Percentiles rank a stretch among this genome's conserved stretches.
These are phyloP conservation scores for Ondatra zibethicus DNA, from an alignment of 2,113 vertebrate species.

Conservation along the genomic window DNA sequence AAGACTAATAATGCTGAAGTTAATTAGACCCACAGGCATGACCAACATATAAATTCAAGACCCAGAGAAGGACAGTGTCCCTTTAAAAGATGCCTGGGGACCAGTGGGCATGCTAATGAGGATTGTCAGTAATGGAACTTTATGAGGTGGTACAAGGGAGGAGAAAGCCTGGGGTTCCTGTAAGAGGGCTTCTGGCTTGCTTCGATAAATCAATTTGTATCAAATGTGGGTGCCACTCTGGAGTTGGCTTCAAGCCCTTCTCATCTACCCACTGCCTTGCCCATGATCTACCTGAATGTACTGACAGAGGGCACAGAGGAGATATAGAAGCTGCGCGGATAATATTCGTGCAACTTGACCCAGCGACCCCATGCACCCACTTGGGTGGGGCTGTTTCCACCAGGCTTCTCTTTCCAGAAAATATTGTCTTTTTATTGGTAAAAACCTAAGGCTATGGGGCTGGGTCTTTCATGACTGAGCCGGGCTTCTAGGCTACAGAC, in stretches of 20 bases:
- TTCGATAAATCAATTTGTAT: slow-evolving; percentile 89
- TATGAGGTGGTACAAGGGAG: slow-evolving; percentile 85
- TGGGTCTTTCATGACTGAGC: slow-evolving; percentile 56
- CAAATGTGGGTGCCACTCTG: slow-evolving; percentile 73
- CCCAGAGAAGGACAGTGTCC: slow-evolving; percentile 85
- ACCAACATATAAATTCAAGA: slow-evolving; percentile 83
- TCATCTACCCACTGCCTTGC: slow-evolving; percentile 79
- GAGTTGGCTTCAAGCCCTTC: slow-evolving; percentile 80
- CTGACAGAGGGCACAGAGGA: slow-evolving; percentile 71
- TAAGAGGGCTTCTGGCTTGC: slow-evolving; percentile 84
- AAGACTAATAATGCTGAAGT: slow-evolving; percentile 84
- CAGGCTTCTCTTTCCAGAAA: slow-evolving; percentile 75
- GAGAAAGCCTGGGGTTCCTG: slow-evolving; percentile 84
- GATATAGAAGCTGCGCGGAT: background rate
- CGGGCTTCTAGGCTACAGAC: slow-evolving; percentile 64
- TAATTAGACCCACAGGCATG: slow-evolving; percentile 86
- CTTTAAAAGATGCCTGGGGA: slow-evolving; percentile 88
- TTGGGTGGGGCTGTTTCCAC: slow-evolving; percentile 50
- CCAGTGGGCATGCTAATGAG: slow-evolving; percentile 86
- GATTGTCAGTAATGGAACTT: slow-evolving; percentile 86
- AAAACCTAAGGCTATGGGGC: slow-evolving; percentile 66
- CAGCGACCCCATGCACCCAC: slow-evolving; percentile 64
- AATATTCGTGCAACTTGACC: slow-evolving; percentile 10
- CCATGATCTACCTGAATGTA: slow-evolving; percentile 65
- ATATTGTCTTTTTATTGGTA: slow-evolving; percentile 63